Evolutionary conservation across 1,140 invertebrate species (phyloP), one percentile per base, ranked within the genome.

Genomic region (Apis cerana): DNA sequence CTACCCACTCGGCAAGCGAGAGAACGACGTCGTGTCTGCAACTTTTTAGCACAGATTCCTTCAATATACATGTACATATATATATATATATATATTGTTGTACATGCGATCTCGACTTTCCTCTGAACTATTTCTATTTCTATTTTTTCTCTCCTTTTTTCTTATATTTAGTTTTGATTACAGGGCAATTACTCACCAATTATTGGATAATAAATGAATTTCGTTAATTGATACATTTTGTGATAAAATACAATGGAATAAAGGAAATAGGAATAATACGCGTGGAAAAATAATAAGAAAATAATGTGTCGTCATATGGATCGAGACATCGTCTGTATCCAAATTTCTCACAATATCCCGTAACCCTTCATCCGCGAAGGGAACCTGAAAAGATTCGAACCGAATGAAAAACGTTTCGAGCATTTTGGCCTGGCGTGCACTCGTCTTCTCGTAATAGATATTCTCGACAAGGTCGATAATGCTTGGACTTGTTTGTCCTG

Each of bases 1-100:
- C 85, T 88, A 88, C 80, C 81, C 85, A 87, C 82, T 89, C 88
- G 76, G 61, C 64, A 65, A 79, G 58, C 62, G 52, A 59, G 70
- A 56, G 69, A 80, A 54, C 48, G 50, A 65, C 33, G 27, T 50
- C 61, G 71, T 48, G 54, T 65, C 71, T 81, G 11, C 2, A 27
- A 81, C 75, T 33, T 81, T 70, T 70, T 27, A 69, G 50, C 75
- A 65, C 67, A 27, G 75, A 78, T 70, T 78, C 68, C 64, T 75
- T 50, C 3, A 52, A 58, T 81, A 81, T 74, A 33, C 33, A 33
- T 4, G 21, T 50, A 23, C 19, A 7, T 27, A 27, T 27, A 27
- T 27, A 27, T 33, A 33, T 33, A 33, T 33, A 33, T 3, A 33
- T 33, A 33, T 43, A 43, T 43, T 43, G 5, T 43, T 43, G 33